Evolutionary conservation across 37 sponge, comb jelly and placozoan species (phyloP).

Genomic region (Amphimedon queenslandica): DNA sequence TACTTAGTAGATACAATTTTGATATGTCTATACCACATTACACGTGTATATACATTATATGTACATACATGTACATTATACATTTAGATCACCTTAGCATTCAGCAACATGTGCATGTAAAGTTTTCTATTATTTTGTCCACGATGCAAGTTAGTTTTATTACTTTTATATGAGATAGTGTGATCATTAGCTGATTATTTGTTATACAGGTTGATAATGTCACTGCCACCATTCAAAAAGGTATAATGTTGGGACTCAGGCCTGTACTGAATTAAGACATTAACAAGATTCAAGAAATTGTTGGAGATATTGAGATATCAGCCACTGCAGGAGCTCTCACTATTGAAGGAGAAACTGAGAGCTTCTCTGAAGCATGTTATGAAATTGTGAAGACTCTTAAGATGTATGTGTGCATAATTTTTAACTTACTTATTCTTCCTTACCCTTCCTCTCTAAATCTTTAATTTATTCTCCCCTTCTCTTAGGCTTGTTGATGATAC

Average conservation of each 20-base stretch:
- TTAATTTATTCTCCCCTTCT: background rate
- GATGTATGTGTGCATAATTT: too few species aligned
- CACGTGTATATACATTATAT: too few species aligned
- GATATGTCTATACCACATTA: too few species aligned
- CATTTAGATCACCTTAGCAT: too few species aligned
- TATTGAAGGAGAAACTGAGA: constrained; percentile 35
- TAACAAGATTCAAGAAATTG: constrained; percentile 59
- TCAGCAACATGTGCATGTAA: background rate
- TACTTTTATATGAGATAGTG: background rate
- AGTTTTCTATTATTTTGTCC: background rate
- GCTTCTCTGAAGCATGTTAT: constrained; percentile 44
- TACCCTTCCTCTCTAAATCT: too few species aligned
- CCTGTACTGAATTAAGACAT: constrained; percentile 92
- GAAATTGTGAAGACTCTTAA: constrained; percentile 76
- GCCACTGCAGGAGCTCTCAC: constrained; percentile 84
- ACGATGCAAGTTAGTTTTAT: too few species aligned
- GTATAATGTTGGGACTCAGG: constrained; percentile 94
- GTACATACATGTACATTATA: too few species aligned
- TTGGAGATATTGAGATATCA: constrained; percentile 94
- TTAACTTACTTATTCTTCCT: too few species aligned
- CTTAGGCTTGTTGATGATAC: constrained; percentile 84
- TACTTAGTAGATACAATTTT: too few species aligned
- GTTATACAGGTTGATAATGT: constrained; percentile 65
- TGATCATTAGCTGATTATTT: background rate
- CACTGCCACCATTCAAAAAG: constrained; percentile 73